Percentiles rank a stretch among this genome's conserved stretches.
Conservation (phyloP, 2,797 vertebrate genomes). For the Benthosema pterotum region DNA sequence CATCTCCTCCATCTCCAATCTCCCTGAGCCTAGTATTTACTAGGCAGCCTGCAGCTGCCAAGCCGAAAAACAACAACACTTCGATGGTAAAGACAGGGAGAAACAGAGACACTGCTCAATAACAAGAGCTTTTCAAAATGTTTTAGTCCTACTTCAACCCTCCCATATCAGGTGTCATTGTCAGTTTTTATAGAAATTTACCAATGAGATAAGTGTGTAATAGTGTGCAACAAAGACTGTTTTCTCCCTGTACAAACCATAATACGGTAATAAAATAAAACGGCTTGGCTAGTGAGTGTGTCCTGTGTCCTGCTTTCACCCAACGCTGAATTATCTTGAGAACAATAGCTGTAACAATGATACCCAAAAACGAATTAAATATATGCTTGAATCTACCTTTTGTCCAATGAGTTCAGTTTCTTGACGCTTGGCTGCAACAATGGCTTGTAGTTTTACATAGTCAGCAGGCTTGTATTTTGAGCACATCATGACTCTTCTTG, state of each 20-base stretch:
- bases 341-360: slow-evolving; percentile 35
- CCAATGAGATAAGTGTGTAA: slow-evolving; percentile 9
- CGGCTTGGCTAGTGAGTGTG: neutral
- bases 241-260: slow-evolving; percentile 16
- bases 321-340: slow-evolving; percentile 24
- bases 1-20: no score
- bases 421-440: slow-evolving; percentile 82
- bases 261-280: neutral
- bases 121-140: neutral
- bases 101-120: neutral
- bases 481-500: slow-evolving; percentile 79
- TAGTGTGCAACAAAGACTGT: slow-evolving; percentile 22
- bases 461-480: slow-evolving; percentile 84
- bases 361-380: slow-evolving; percentile 20
- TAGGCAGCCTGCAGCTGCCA: no score
- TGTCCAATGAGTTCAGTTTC: slow-evolving; percentile 79
- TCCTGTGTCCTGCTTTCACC: slow-evolving; percentile 24
- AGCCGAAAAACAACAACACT: no score
- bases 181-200: slow-evolving; percentile 31
- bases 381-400: slow-evolving; percentile 82
- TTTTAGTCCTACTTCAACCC: slow-evolving; percentile 35
- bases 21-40: no score
- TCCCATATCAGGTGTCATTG: slow-evolving; percentile 37
- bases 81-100: neutral
- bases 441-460: slow-evolving; percentile 81